phyloP scores from a whole-genome alignment of 2,797 vertebrate species.

The Epinephelus awoara region DNA sequence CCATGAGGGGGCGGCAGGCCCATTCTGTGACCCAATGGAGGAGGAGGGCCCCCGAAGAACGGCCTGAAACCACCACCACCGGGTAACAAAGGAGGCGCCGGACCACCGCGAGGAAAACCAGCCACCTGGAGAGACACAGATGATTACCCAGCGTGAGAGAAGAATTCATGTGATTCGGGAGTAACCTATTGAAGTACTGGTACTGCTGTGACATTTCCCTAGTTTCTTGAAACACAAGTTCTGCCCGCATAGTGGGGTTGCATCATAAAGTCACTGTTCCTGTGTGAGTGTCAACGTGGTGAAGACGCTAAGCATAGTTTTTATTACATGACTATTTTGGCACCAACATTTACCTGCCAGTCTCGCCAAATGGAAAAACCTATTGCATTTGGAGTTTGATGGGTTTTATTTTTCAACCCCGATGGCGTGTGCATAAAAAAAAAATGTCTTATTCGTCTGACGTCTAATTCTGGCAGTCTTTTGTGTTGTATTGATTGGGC shows the following conservation, averaged over 20 bases:
- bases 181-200: neutral
- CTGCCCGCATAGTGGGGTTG: neutral
- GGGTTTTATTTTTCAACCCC: too few relatives aligned
- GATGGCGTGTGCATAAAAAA: too few relatives aligned
- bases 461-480: too few relatives aligned
- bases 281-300: too few relatives aligned
- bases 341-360: too few relatives aligned
- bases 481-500: too few relatives aligned
- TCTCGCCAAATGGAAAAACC: too few relatives aligned
- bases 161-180: neutral
- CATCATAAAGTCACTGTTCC: too few relatives aligned
- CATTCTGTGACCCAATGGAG: slow-evolving; percentile 82
- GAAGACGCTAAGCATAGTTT: too few relatives aligned
- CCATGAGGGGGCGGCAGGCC: slow-evolving; percentile 76
- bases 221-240: neutral
- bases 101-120: slow-evolving; percentile 86
- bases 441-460: too few relatives aligned
- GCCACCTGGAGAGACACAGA: slow-evolving; percentile 82
- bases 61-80: slow-evolving; percentile 90
- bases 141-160: neutral
- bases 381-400: too few relatives aligned
- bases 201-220: neutral
- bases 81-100: slow-evolving; percentile 88
- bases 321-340: too few relatives aligned
- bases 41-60: slow-evolving; percentile 89